These are phyloP conservation scores for Tachina fera DNA, from an alignment of 2,888 invertebrate species.

Conservation along the genomic window DNA sequence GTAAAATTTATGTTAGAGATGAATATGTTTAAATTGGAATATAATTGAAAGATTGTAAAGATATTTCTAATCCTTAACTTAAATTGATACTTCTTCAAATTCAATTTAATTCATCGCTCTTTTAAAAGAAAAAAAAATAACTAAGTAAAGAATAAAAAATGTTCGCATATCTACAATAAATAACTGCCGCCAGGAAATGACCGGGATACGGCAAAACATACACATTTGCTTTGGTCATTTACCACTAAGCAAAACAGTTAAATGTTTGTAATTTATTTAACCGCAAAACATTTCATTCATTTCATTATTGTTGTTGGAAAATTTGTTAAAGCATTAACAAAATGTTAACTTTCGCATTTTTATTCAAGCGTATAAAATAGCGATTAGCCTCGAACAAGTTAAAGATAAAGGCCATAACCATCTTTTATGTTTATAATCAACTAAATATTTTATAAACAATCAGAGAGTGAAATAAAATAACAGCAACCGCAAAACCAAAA, in stretches of 20 bases:
- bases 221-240: conserved; percentile 18
- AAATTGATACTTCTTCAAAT: too few relatives aligned
- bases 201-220: conserved; percentile 29
- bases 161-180: neutral
- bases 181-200: conserved; percentile 3
- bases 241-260: conserved; percentile 12
- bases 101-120: too few relatives aligned
- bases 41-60: too few relatives aligned
- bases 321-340: conserved; percentile 65
- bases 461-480: conserved; percentile 49
- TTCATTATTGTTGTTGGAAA: neutral
- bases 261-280: conserved; percentile 50
- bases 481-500: conserved; percentile 69
- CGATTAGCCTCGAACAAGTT: conserved; percentile 77
- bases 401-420: conserved; percentile 50
- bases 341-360: conserved; percentile 65
- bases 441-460: conserved; percentile 71
- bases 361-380: conserved; percentile 80
- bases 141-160: neutral
- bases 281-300: conserved; percentile 34
- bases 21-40: too few relatives aligned
- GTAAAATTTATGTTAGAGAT: too few relatives aligned
- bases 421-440: conserved; percentile 58
- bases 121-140: neutral
- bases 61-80: too few relatives aligned